These are phyloP conservation scores for Acipenser ruthenus DNA, from an alignment of 2,797 vertebrate genomes.

Conservation along the genomic window DNA sequence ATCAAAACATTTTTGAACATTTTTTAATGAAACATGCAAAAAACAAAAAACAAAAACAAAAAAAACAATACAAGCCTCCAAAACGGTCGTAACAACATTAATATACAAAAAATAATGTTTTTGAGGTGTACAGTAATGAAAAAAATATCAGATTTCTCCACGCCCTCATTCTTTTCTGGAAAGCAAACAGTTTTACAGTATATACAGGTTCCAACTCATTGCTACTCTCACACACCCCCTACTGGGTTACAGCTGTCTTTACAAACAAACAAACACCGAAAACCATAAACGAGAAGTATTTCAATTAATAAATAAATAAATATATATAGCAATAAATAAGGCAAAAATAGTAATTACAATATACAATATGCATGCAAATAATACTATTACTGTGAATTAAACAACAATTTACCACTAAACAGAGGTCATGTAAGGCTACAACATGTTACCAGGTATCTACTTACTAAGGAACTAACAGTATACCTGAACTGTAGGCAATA, in stretches of 20 bases:
- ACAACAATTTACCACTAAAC: constrained; percentile 65
- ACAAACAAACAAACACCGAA: constrained; percentile 10
- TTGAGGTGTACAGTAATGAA: constrained; percentile 38
- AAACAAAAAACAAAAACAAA: constrained; percentile 41
- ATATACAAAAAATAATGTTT: constrained; percentile 43
- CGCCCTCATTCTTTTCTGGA: constrained; percentile 14
- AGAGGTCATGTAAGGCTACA: constrained; percentile 65
- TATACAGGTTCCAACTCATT: constrained; percentile 24
- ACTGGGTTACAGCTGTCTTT: constrained; percentile 22
- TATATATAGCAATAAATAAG: constrained; percentile 45
- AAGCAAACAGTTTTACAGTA: constrained; percentile 33
- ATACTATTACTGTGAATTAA: constrained; percentile 55
- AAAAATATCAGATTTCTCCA: constrained; percentile 43
- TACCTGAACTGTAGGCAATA: constrained; percentile 4
- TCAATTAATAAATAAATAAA: constrained; percentile 53
- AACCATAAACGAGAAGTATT: constrained; percentile 29
- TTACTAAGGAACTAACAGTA: constrained; percentile 24
- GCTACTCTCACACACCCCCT: constrained; percentile 12
- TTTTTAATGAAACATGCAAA: constrained; percentile 51
- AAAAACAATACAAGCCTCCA: constrained; percentile 47
- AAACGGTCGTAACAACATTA: constrained; percentile 56
- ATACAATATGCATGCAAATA: constrained; percentile 52
- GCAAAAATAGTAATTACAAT: constrained; percentile 33
- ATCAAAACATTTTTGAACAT: constrained; percentile 24
- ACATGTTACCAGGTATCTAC: constrained; percentile 44